Conservation (phyloP, 2,888 invertebrate genomes). For the Coleophora deauratella region DNA sequence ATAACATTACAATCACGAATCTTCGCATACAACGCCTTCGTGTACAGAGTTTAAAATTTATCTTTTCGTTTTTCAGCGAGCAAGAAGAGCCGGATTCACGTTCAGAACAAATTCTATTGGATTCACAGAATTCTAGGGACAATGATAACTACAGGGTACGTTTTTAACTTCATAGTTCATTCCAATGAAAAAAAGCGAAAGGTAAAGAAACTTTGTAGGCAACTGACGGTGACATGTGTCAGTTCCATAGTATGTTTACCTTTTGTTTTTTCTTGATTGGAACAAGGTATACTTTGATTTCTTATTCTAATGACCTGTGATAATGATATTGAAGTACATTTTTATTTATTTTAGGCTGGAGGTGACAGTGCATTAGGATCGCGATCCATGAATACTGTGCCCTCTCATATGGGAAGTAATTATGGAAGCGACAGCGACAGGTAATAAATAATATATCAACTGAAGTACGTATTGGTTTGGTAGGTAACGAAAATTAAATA, state of each 20-base stretch:
- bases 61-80: constrained; percentile 39
- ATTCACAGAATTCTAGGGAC: constrained; percentile 55
- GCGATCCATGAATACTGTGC: constrained; percentile 42
- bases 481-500: too few species aligned
- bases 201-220: too few species aligned
- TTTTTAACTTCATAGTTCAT: constrained; percentile 1
- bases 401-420: constrained; percentile 45
- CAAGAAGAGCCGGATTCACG: constrained; percentile 60
- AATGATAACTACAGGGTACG: constrained; percentile 54
- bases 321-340: too few species aligned
- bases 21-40: too few species aligned
- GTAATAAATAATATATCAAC: constrained; percentile 23
- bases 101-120: constrained; percentile 54
- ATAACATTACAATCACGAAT: too few species aligned
- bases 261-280: too few species aligned
- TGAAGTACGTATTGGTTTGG: background rate
- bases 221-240: too few species aligned
- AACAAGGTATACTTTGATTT: too few species aligned
- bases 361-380: constrained; percentile 42
- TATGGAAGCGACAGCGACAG: constrained; percentile 63
- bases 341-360: constrained; percentile 30
- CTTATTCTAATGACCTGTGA: too few species aligned
- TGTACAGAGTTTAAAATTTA: too few species aligned
- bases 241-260: too few species aligned
- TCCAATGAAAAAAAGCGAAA: too few species aligned